Percentiles rank a stretch among this genome's conserved stretches.
Conservation (phyloP, 2,113 vertebrate species). For the Toxostoma redivivum region DNA sequence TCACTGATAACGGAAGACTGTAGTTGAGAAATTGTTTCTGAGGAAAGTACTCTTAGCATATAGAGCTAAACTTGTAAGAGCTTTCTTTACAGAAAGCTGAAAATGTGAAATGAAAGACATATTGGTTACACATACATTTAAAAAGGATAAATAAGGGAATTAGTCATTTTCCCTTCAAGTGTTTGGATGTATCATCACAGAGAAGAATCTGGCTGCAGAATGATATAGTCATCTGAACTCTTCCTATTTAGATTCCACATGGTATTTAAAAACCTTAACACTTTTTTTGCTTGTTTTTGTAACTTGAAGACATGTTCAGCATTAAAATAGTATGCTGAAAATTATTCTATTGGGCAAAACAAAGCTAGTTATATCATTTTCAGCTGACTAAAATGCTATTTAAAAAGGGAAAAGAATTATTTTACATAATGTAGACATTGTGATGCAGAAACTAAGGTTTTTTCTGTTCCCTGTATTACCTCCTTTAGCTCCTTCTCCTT, state of each 20-base stretch:
- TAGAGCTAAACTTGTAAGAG: neutral
- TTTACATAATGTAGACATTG: neutral
- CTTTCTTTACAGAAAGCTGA: neutral
- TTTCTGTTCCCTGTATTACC: neutral
- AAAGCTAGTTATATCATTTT: neutral
- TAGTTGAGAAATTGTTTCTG: neutral
- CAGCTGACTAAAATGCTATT: neutral
- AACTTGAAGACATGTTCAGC: neutral
- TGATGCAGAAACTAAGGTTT: neutral
- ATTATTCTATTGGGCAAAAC: neutral
- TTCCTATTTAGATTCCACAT: neutral
- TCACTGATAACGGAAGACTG: neutral
- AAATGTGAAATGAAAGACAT: neutral
- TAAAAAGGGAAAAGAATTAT: neutral
- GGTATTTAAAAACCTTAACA: neutral
- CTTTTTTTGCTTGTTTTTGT: neutral
- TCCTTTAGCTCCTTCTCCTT: neutral
- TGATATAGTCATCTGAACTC: neutral
- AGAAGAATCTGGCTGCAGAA: neutral
- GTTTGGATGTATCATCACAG: neutral
- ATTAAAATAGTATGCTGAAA: neutral
- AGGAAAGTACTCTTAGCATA: neutral
- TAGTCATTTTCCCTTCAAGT: neutral
- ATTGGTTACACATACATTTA: neutral
- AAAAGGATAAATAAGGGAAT: neutral